Base-by-base conservation (phyloP, 1,140 invertebrate species). In the Atta colombica region DNA sequence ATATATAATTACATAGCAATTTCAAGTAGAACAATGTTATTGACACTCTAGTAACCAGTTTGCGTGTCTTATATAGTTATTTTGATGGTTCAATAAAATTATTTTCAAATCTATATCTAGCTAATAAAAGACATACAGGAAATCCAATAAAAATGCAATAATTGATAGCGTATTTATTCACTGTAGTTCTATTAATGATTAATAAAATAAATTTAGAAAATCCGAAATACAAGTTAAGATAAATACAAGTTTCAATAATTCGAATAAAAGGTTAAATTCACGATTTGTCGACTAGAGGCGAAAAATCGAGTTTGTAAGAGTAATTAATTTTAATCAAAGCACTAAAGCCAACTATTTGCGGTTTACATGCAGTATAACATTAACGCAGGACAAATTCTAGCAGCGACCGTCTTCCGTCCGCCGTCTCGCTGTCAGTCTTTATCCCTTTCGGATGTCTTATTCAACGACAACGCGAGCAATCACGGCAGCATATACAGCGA, bases 401-500 rank as follows among this genome's bases (percentile, higher is more conserved):
- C 93, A 86, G 92, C 92, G 87, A 93, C 91, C 85, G 89, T 92
- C 90, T 95, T 95, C 92, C 93, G 93, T 93, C 94, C 94, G 77
- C 94, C 96, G 45, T 96, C 96, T 12, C 94, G 96, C 21, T 96
- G 96, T 88, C 96, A 97, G 94, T 98, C 97, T 58, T 94, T 97
- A 60, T 97, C 97, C 69, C 95, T 98, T 65, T 97, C 96, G 87
- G 97, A 97, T 92, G 97, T 97, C 94, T 95, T 96, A 88, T 96
- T 96, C 93, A 97, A 96, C 91, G 95, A 95, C 85, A 96, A 95
- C 28, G 96, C 96, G 88, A 97, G 96, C 94, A 97, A 96, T 93
- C 96, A 96, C 90, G 97, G 96, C 90, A 97, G 97, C 90, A 97
- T 98, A 68, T 98, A 98, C 92, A 98, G 97, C 93, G 98, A 98